Conservation (phyloP, 2,888 invertebrate genomes). For the Crocallis elinguaria region DNA sequence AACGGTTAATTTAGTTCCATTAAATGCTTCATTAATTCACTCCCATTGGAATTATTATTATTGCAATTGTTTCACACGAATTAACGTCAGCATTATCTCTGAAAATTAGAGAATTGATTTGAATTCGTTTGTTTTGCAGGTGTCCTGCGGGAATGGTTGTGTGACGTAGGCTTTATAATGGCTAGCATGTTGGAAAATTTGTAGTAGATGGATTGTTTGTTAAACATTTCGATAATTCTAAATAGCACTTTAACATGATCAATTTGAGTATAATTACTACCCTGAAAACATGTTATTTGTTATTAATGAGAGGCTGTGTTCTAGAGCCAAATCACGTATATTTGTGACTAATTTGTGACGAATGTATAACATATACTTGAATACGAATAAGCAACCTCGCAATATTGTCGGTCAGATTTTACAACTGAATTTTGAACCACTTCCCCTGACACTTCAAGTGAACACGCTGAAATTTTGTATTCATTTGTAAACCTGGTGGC, state of each 20-base stretch:
- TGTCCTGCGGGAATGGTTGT: conserved; percentile 35
- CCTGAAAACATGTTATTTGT: not conserved
- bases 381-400: too few species aligned
- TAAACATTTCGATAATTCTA: not conserved
- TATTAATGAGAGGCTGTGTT: not conserved
- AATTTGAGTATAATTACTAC: not conserved
- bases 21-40: conserved; percentile 48
- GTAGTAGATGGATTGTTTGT: not conserved
- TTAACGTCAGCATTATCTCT: conserved; percentile 39
- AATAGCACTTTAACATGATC: not conserved
- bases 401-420: too few species aligned
- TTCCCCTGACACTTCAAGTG: too few species aligned
- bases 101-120: conserved; percentile 35
- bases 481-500: too few species aligned
- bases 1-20: conserved; percentile 53
- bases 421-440: too few species aligned
- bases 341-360: too few species aligned
- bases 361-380: too few species aligned
- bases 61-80: conserved; percentile 34
- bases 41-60: conserved; percentile 40
- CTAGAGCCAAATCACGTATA: not conserved
- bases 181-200: conserved; percentile 3
- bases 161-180: conserved; percentile 8
- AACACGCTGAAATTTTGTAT: too few species aligned
- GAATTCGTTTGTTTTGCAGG: conserved; percentile 44